Conservation (phyloP, 2,888 invertebrate genomes). For the Microchrysa polita region DNA sequence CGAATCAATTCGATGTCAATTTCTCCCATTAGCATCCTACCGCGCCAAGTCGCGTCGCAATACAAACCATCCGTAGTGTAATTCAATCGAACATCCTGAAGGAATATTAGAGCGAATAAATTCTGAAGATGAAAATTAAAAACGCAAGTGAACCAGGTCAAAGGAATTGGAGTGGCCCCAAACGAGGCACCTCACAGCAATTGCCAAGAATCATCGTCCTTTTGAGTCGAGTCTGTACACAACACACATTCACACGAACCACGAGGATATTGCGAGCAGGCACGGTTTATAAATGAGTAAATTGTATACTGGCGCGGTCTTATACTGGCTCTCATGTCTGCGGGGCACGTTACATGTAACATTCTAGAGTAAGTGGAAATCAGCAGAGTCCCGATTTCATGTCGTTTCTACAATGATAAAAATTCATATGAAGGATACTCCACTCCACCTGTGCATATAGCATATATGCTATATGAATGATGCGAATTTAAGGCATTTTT, state of each 20-base stretch:
- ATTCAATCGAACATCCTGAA: neutral
- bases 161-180: neutral
- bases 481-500: slow-evolving; percentile 3
- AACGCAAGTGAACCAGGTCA: slow-evolving; percentile 6
- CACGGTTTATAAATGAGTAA: neutral
- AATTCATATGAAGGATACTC: neutral
- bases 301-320: no score
- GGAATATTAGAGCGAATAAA: slow-evolving; percentile 4
- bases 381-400: neutral
- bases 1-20: neutral
- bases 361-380: neutral
- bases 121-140: neutral
- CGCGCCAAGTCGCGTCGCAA: no score
- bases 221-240: neutral
- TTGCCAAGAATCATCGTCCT: slow-evolving; percentile 1
- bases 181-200: slow-evolving; percentile 1
- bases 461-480: slow-evolving; percentile 11
- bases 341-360: no score
- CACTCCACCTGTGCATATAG: neutral
- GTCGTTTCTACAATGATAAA: neutral
- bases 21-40: neutral
- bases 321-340: neutral
- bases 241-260: neutral
- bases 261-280: no score
- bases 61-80: neutral